These are phyloP conservation scores for Pseudanteris insignis DNA, from an alignment of 2,888 invertebrate genomes.

Conservation along the genomic window DNA sequence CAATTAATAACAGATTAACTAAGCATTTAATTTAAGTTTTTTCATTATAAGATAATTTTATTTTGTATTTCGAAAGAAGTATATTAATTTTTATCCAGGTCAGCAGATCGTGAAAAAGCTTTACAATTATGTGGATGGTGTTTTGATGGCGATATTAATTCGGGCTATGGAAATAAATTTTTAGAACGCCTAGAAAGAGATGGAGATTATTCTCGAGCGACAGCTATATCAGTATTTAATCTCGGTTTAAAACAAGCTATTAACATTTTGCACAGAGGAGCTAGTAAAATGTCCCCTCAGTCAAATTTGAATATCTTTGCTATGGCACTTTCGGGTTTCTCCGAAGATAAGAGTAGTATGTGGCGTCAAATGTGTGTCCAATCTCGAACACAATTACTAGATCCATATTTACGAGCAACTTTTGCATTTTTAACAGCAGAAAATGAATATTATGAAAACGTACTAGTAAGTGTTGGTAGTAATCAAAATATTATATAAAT, in stretches of 20 bases:
- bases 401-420: conserved; percentile 90
- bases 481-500: neutral
- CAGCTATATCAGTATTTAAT: conserved; percentile 91
- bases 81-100: conserved; percentile 45
- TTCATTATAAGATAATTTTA: too few species aligned
- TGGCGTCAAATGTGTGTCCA: conserved; percentile 81
- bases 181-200: conserved; percentile 78
- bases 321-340: conserved; percentile 86
- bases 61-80: too few species aligned
- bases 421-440: conserved; percentile 90
- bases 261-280: conserved; percentile 83
- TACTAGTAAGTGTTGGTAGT: conserved; percentile 78
- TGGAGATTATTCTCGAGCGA: conserved; percentile 82
- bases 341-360: conserved; percentile 82
- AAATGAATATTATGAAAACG: conserved; percentile 77
- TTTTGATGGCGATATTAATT: conserved; percentile 76
- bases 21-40: too few species aligned
- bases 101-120: conserved; percentile 79
- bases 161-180: conserved; percentile 68
- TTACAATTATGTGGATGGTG: conserved; percentile 91
- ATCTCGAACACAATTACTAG: conserved; percentile 81
- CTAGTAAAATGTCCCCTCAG: conserved; percentile 64
- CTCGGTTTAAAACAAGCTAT: conserved; percentile 85
- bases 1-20: too few species aligned
- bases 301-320: conserved; percentile 74